These are phyloP conservation scores for Butastur rufipennis DNA, from an alignment of 2,113 vertebrate genomes.

Conservation along the genomic window DNA sequence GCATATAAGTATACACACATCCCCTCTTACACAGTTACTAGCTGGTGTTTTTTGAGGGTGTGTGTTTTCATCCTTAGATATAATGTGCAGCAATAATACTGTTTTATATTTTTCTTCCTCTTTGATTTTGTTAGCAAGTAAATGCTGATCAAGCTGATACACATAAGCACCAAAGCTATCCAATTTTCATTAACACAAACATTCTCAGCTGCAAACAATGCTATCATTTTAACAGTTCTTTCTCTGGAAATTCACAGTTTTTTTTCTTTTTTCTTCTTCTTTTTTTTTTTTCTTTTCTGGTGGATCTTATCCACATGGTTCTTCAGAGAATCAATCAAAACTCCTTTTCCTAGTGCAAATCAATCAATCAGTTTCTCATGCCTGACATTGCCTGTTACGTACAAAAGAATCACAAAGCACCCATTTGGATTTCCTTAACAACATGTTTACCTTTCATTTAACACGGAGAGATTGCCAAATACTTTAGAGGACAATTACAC, in stretches of 20 bases:
- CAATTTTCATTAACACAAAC: background rate
- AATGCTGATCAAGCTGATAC: background rate
- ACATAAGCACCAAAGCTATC: background rate
- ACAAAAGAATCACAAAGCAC: background rate
- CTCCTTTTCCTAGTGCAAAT: background rate
- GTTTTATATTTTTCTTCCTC: background rate
- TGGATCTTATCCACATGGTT: background rate
- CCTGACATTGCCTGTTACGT: background rate
- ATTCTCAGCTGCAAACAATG: background rate
- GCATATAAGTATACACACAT: no score
- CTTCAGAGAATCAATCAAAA: constrained; percentile 13
- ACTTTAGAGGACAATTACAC: background rate
- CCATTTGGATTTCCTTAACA: constrained; percentile 1
- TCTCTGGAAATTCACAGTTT: background rate
- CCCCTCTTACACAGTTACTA: background rate
- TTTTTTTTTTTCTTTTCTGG: background rate
- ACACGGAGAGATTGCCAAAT: background rate
- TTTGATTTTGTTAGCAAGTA: background rate
- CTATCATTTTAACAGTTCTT: background rate
- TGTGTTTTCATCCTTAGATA: background rate
- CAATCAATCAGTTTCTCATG: constrained; percentile 15
- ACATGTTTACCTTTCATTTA: background rate
- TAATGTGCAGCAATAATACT: background rate
- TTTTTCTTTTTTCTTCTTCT: background rate
- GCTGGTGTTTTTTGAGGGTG: background rate